A percentile compares a stretch with the other conserved stretches of the same genome.
Evolutionary conservation across 2,888 invertebrate genomes (phyloP).

Genomic region (Fragum fragum): DNA sequence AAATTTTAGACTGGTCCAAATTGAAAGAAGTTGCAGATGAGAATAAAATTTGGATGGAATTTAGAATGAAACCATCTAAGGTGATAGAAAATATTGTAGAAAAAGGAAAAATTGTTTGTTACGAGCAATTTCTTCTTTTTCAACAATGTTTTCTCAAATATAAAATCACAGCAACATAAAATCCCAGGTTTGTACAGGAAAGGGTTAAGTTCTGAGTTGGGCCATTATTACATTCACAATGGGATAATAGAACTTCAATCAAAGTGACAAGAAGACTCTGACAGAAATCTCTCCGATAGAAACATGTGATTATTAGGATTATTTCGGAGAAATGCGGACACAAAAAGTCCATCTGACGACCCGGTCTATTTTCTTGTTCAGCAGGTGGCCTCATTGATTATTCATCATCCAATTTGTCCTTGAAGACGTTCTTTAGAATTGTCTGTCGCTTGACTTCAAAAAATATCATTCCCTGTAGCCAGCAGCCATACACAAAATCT

Average conservation of each 20-base stretch:
- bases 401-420: not conserved
- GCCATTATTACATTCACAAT: not conserved
- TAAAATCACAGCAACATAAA: too few relatives aligned
- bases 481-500: too few relatives aligned
- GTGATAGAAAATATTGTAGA: slow-evolving; percentile 7
- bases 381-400: not conserved
- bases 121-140: slow-evolving; percentile 12
- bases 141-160: not conserved
- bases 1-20: too few relatives aligned
- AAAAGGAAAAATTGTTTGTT: slow-evolving; percentile 15
- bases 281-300: not conserved
- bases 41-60: too few relatives aligned
- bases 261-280: not conserved
- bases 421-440: not conserved
- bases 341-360: not conserved
- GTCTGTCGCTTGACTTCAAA: too few relatives aligned
- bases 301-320: not conserved
- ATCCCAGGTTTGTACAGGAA: too few relatives aligned
- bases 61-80: too few relatives aligned
- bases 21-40: too few relatives aligned
- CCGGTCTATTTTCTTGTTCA: not conserved
- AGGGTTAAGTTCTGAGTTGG: not conserved
- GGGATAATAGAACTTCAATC: not conserved
- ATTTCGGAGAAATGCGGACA: not conserved
- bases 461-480: too few relatives aligned